A percentile compares a stretch with the other conserved stretches of the same genome.
phyloP scores from a whole-genome alignment of 1,140 invertebrate species.

The Drosophila sechellia region DNA sequence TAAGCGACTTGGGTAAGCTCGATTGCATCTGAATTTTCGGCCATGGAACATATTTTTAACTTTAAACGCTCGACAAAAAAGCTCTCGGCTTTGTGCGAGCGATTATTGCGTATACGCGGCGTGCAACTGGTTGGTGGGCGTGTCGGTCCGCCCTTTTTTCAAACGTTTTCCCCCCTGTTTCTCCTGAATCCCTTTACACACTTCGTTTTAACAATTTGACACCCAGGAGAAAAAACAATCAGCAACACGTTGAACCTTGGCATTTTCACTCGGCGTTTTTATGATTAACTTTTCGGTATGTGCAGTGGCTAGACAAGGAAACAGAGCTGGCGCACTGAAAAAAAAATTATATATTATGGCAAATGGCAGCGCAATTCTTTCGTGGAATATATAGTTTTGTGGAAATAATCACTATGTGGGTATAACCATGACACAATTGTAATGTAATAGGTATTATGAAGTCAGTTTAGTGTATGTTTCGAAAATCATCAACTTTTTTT shows the following conservation, averaged over 20 bases:
- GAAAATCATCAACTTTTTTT: neutral
- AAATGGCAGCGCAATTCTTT: too few species aligned
- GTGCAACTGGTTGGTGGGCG: slow-evolving; percentile 54
- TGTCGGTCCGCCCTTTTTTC: slow-evolving; percentile 1
- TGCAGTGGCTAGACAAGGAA: slow-evolving; percentile 8
- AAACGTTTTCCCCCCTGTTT: neutral
- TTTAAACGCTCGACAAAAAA: slow-evolving; percentile 1
- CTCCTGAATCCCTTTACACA: neutral
- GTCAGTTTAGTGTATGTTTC: neutral
- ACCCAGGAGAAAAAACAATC: slow-evolving; percentile 61
- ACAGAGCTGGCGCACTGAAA: slow-evolving; percentile 5
- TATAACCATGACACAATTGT: neutral
- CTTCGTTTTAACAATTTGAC: slow-evolving; percentile 7
- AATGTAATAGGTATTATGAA: neutral
- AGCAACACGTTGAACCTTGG: slow-evolving; percentile 71
- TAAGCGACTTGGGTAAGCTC: slow-evolving; percentile 22
- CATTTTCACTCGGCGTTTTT: slow-evolving; percentile 50
- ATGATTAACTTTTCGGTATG: slow-evolving; percentile 64
- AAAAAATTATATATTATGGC: too few species aligned
- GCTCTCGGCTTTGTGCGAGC: neutral
- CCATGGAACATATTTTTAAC: slow-evolving; percentile 2
- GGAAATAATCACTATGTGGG: neutral
- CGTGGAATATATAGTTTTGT: neutral
- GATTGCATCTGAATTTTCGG: neutral
- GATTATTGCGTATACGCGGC: slow-evolving; percentile 58